phyloP scores from a whole-genome alignment of 2,888 invertebrate species.

The Nyleta sp. region DNA sequence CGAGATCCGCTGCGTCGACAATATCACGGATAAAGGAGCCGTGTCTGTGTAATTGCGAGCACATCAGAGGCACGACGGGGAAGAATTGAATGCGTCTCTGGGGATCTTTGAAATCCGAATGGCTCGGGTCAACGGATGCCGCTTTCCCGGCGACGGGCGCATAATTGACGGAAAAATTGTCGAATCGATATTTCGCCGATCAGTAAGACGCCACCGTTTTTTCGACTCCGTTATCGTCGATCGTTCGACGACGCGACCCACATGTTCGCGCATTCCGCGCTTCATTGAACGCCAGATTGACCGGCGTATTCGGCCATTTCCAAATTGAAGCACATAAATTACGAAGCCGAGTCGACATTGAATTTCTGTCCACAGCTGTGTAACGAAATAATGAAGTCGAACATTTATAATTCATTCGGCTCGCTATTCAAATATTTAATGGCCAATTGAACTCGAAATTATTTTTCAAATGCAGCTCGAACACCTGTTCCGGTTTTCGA shows the following conservation, averaged over 20 bases:
- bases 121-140: constrained; percentile 29
- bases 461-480: not conserved
- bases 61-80: constrained; percentile 25
- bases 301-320: constrained; percentile 5
- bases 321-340: constrained; percentile 31
- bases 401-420: constrained; percentile 27
- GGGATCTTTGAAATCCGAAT: constrained; percentile 42
- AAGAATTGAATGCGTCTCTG: constrained; percentile 27
- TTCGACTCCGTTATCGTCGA: not conserved
- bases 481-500: not conserved
- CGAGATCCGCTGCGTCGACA: constrained; percentile 36
- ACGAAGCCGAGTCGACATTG: constrained; percentile 25
- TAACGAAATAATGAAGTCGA: constrained; percentile 11
- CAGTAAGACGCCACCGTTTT: not conserved
- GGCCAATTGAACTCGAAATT: constrained; percentile 22
- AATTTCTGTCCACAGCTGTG: constrained; percentile 25
- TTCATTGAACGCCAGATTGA: constrained; percentile 20
- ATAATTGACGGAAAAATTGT: constrained; percentile 27
- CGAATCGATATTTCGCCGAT: constrained; percentile 21
- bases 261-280: constrained; percentile 9
- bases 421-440: constrained; percentile 16
- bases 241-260: constrained; percentile 7
- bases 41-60: constrained; percentile 44
- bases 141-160: not conserved
- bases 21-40: constrained; percentile 39